These are phyloP conservation scores for Oscheius sp. DNA, from an alignment of 2,888 invertebrate genomes.

Conservation along the genomic window DNA sequence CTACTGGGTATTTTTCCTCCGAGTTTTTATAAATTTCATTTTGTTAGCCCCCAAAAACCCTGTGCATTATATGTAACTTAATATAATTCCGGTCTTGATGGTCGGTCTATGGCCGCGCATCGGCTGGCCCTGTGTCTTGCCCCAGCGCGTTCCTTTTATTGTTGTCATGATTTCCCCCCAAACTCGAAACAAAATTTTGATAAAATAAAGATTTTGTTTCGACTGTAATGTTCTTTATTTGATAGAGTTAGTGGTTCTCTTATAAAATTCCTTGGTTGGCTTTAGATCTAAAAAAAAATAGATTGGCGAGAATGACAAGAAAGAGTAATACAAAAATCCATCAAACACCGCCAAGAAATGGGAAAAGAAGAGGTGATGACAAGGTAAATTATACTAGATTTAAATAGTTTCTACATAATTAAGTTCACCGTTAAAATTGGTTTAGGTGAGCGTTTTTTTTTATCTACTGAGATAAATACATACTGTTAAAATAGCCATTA, in stretches of 20 bases:
- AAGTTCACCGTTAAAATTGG: too few species aligned
- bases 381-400: too few species aligned
- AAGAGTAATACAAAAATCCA: background rate
- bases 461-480: too few species aligned
- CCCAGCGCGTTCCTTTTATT: conserved; percentile 23
- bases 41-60: background rate
- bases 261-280: background rate
- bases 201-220: conserved; percentile 25
- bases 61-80: conserved; percentile 4
- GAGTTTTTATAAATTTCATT: conserved; percentile 13
- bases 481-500: too few species aligned
- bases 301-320: background rate
- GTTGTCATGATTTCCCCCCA: background rate
- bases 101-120: conserved; percentile 7
- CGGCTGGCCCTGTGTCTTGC: conserved; percentile 58
- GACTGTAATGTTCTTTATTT: conserved; percentile 1
- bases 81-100: background rate
- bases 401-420: too few species aligned
- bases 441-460: too few species aligned
- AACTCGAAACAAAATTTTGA: too few species aligned
- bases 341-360: too few species aligned
- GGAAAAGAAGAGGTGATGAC: too few species aligned
- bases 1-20: conserved; percentile 1
- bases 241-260: background rate
- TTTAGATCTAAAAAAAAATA: background rate